phyloP scores from a whole-genome alignment of 2,797 vertebrate species.

The Natrix natrix region DNA sequence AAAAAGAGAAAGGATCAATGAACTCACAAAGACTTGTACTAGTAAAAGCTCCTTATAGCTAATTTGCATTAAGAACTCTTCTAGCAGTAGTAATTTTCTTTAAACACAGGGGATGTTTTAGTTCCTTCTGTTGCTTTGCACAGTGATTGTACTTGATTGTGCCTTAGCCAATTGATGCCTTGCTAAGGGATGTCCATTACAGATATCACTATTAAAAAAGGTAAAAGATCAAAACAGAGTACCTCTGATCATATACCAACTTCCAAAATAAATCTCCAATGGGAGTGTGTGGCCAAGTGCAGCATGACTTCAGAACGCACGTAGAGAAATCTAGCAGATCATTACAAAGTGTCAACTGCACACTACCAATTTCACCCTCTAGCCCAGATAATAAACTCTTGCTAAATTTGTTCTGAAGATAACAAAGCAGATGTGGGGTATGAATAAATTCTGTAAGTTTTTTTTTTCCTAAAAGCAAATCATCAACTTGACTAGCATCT shows the following conservation, averaged over 20 bases:
- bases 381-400: neutral
- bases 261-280: neutral
- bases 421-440: neutral
- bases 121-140: constrained; percentile 6
- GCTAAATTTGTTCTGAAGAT: neutral
- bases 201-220: neutral
- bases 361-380: neutral
- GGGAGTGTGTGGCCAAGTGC: neutral
- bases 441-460: neutral
- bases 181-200: neutral
- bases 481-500: neutral
- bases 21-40: constrained; percentile 15
- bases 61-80: constrained; percentile 13
- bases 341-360: neutral
- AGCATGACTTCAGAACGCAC: neutral
- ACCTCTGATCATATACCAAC: neutral
- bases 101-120: constrained; percentile 21
- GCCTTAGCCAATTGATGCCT: neutral
- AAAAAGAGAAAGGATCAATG: constrained; percentile 10
- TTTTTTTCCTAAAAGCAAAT: neutral
- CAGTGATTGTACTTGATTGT: neutral
- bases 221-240: neutral
- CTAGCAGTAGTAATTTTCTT: constrained; percentile 23
- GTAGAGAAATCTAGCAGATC: neutral
- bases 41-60: constrained; percentile 19